Base-by-base conservation (phyloP, 1,140 invertebrate genomes). In the Muscidifurax raptorellus region DNA sequence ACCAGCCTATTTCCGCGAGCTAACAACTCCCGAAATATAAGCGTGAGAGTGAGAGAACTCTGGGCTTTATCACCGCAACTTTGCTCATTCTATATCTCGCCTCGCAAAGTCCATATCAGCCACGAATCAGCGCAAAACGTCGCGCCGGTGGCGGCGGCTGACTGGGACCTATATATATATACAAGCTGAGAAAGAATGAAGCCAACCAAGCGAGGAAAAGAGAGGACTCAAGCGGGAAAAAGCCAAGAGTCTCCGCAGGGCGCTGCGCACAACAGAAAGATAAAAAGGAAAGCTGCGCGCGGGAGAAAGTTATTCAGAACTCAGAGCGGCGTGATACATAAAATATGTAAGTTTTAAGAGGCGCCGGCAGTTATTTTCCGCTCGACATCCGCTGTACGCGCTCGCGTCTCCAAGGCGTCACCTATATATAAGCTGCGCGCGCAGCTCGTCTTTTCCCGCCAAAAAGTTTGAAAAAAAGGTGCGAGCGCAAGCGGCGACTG, bases 261-360 rank as follows among this genome's bases (percentile, higher is more conserved):
- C n/a, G n/a, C n/a, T n/a, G n/a, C n/a, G n/a, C n/a, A 47, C 44
- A 47, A 47, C 13, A 27, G 25, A 69, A 5, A 9, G 36, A 9
- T 9, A 71, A 59, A 71, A 10, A 44, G 32, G 66, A 36, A 59
- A n/a, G 52, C 52, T 40, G 59, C 13, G 25, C 22, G 66, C 47
- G 18, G 27, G 77, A 30, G 27, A 81, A 82, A 82, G 69, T 75
- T 82, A 82, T 82, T 82, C 80, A 40, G 69, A 76, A 82, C 59
- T 83, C 28, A 15, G 12, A 12, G 0, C 36, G 32, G 36, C 74
- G 25, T 71, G 36, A 83, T 77, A 83, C 59, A 69, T 83, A 83
- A 83, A 83, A 83, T 67, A 83, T 83, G 74, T 77, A 83, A 77
- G 59, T 83, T 77, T 83, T 67, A 28, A 69, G 40, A 76, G 40